A percentile compares a stretch with the other conserved stretches of the same genome.
These are phyloP conservation scores for Ascidia mentula DNA, from an alignment of 23 tunicate genomes.

Conservation along the genomic window DNA sequence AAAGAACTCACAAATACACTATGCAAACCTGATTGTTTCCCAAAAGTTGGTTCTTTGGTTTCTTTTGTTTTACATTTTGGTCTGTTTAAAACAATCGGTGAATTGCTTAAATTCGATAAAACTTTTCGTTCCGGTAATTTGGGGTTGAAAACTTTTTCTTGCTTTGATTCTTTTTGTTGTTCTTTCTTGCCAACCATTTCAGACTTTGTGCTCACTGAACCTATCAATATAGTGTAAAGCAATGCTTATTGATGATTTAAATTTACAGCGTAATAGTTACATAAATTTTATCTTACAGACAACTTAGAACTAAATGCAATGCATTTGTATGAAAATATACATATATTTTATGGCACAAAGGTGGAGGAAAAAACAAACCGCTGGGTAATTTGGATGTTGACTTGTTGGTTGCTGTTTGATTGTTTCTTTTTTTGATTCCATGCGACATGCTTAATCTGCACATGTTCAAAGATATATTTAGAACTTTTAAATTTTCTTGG, in stretches of 20 bases:
- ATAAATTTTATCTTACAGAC: no score
- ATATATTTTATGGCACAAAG: no score
- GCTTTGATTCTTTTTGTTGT: neutral
- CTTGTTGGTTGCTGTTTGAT: neutral
- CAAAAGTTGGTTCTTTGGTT: neutral
- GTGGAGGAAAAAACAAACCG: no score
- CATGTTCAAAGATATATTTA: no score
- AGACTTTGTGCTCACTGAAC: neutral
- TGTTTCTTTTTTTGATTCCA: neutral
- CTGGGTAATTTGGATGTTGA: neutral
- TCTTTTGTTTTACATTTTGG: neutral
- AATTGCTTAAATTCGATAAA: constrained; percentile 1
- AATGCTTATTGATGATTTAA: no score
- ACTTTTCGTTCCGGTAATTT: neutral
- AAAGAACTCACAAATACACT: no score
- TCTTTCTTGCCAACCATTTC: neutral
- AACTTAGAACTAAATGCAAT: no score
- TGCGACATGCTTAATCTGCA: neutral
- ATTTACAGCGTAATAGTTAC: no score
- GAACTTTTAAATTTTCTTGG: neutral
- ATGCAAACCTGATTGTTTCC: neutral
- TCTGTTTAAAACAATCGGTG: neutral
- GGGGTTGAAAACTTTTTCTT: neutral
- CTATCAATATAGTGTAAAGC: no score
- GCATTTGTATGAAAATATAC: no score